A percentile compares a stretch with the other conserved stretches of the same genome.
Conservation (phyloP, 2,113 vertebrate genomes). For the Halichoeres trimaculatus region DNA sequence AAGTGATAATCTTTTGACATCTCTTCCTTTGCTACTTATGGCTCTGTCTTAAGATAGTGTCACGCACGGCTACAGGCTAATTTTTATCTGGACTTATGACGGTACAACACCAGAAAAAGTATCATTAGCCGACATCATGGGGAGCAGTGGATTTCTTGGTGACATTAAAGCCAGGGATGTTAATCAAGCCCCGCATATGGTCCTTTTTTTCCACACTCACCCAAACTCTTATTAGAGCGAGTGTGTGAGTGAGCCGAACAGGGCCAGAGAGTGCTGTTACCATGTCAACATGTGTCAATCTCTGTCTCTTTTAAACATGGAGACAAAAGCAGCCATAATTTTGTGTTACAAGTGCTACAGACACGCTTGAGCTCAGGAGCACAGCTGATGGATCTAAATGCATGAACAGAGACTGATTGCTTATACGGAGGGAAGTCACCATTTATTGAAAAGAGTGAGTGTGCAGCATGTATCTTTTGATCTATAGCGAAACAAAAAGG, state of each 20-base stretch:
- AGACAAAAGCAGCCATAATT: conserved; percentile 7
- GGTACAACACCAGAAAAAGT: conserved; percentile 32
- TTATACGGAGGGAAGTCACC: conserved; percentile 32
- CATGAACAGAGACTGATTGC: not conserved
- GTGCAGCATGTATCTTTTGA: conserved; percentile 36
- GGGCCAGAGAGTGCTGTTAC: conserved; percentile 40
- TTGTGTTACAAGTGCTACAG: not conserved
- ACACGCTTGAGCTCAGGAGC: not conserved
- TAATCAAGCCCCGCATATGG: conserved; percentile 34
- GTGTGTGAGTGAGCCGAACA: conserved; percentile 41
- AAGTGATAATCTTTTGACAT: conserved; percentile 70
- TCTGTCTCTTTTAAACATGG: conserved; percentile 18
- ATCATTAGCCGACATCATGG: conserved; percentile 34
- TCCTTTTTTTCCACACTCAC: conserved; percentile 8
- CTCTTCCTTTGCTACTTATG: conserved; percentile 58
- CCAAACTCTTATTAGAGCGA: conserved; percentile 31
- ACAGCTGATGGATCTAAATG: conserved; percentile 13
- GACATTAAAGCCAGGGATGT: conserved; percentile 26
- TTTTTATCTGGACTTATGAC: conserved; percentile 55
- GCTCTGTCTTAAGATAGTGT: conserved; percentile 61
- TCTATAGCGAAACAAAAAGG: conserved; percentile 8
- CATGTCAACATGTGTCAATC: conserved; percentile 59
- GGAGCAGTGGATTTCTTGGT: conserved; percentile 9
- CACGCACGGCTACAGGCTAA: conserved; percentile 45
- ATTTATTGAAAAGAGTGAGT: conserved; percentile 55